phyloP scores from a whole-genome alignment of 1,140 invertebrate species.

The Trachymyrmex septentrionalis region DNA sequence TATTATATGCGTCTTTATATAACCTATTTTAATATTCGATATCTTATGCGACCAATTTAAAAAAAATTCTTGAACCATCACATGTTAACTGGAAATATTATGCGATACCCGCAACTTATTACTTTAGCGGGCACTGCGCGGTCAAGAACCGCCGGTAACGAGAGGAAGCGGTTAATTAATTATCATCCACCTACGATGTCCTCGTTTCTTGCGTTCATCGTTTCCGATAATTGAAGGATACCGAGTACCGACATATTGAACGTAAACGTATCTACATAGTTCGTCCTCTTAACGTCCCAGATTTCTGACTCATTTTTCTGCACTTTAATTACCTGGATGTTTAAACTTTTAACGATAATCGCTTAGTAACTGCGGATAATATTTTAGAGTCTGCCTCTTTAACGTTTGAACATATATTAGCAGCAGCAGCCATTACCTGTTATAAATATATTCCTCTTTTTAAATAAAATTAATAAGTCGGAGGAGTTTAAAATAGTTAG shows the following conservation, averaged over 20 bases:
- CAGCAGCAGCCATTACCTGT: background rate
- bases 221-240: slow-evolving; percentile 41
- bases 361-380: background rate
- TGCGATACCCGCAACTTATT: slow-evolving; percentile 5
- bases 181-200: slow-evolving; percentile 62
- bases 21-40: background rate
- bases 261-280: background rate
- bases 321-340: slow-evolving; percentile 32
- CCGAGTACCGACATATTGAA: slow-evolving; percentile 30
- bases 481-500: background rate
- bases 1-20: background rate
- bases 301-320: slow-evolving; percentile 36
- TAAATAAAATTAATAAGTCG: background rate
- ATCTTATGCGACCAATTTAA: background rate
- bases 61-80: background rate
- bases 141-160: slow-evolving; percentile 67
- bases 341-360: slow-evolving; percentile 44
- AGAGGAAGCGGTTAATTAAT: slow-evolving; percentile 75
- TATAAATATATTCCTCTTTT: background rate
- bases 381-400: background rate
- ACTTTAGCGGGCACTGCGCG: slow-evolving; percentile 41
- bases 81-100: background rate
- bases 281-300: background rate
- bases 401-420: background rate
- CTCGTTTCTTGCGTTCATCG: slow-evolving; percentile 57